These are phyloP conservation scores for Phalacrocorax brasilianus DNA, from an alignment of 2,113 vertebrate species.

Conservation along the genomic window DNA sequence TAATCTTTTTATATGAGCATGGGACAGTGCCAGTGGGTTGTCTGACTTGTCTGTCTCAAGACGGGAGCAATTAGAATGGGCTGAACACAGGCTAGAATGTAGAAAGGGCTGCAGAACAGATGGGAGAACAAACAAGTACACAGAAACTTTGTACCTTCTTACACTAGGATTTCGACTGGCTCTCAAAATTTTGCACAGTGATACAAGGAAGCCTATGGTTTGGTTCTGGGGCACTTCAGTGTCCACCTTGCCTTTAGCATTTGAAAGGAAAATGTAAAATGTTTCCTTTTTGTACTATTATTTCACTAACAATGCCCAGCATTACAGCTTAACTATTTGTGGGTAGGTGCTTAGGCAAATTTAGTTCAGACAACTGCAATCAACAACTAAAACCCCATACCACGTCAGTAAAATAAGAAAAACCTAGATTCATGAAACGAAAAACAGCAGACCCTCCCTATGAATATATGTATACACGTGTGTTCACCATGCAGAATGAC, in stretches of 20 bases:
- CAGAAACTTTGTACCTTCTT: slow-evolving; percentile 25
- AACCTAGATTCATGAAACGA: background rate
- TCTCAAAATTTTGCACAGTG: background rate
- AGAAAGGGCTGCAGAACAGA: slow-evolving; percentile 51
- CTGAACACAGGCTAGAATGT: background rate
- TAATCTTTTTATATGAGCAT: slow-evolving; percentile 37
- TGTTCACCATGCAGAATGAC: background rate
- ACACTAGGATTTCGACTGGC: background rate
- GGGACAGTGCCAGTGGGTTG: slow-evolving; percentile 49
- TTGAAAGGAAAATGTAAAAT: slow-evolving; percentile 42
- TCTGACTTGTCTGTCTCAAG: slow-evolving; percentile 48
- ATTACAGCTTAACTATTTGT: slow-evolving; percentile 32
- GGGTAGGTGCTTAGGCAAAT: background rate
- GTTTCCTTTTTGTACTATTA: background rate
- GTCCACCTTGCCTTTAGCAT: slow-evolving; percentile 13
- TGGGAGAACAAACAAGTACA: slow-evolving; percentile 44
- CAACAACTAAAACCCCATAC: background rate
- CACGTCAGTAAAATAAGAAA: background rate
- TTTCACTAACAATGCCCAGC: background rate
- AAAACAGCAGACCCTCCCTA: background rate
- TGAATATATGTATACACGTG: background rate
- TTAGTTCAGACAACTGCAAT: background rate
- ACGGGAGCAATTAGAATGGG: slow-evolving; percentile 45
- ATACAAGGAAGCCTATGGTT: background rate
- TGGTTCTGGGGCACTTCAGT: background rate